Evolutionary conservation across 1,140 invertebrate species (phyloP), one percentile per base, ranked within the genome.

Genomic region (Drosophila hydei): DNA sequence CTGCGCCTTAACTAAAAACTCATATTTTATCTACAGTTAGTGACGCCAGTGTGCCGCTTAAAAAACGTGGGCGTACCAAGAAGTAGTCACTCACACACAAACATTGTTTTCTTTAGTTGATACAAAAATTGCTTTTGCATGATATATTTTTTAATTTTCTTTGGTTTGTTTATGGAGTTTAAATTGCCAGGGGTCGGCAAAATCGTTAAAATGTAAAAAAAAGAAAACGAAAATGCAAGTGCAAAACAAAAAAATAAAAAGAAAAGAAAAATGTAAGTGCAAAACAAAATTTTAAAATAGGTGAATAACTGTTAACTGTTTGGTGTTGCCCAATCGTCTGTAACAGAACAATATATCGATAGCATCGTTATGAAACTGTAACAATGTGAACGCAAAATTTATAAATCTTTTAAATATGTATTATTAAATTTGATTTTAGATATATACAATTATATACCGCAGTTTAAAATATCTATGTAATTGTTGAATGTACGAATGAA

Each of bases 391-490:
- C 25, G 8, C 3, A 16, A 11, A 30, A 50, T 4, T 7, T 27
- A n/a, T 25, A 48, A 48, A 23, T 47, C 12, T 50, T 16, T 50
- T 50, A 11, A 16, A 30, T 43, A 27, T 30, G 47, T 30, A 48
- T 48, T n/a, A 11, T 51, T 51, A 27, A 18, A 51, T 27, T 30
- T 12, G n/a, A 11, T 38, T 68, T 55, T 56, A 64, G 43, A 38
- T 83, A 75, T 77, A 59, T 84, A 87, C 81, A 84, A 38, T 61
- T 77, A 84, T 84, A 55, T 80, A 85, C 77, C 77, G 54, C 2
- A 47, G 58, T 40, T 78, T 63, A 64, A 2, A 38, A 42, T 48
- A 70, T 63, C 6, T 42, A 42, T 16, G n/a, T 4, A 18, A 16
- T 33, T 16, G n/a, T 16, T 42, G 14, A 14, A 42, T 16, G 30